Evolutionary conservation across 2,888 invertebrate species (phyloP).

Genomic region (Corythucha ciliata): DNA sequence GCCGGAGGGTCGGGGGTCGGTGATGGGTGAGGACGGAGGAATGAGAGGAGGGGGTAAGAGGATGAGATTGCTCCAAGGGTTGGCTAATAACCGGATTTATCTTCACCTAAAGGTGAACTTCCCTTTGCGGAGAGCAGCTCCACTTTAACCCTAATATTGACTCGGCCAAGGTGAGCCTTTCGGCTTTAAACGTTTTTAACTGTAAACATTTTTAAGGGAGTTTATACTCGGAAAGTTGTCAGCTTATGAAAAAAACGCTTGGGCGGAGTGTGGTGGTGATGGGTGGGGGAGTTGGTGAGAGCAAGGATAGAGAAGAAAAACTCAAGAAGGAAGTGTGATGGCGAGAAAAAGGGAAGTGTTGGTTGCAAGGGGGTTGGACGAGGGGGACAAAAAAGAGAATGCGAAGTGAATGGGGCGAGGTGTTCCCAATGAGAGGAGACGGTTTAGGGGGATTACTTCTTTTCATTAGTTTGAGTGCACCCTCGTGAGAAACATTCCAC

Average conservation of each 20-base stretch:
- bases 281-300: background rate
- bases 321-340: conserved; percentile 3
- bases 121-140: conserved; percentile 22
- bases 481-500: conserved; percentile 32
- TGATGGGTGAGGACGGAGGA: background rate
- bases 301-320: conserved; percentile 5
- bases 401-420: conserved; percentile 3
- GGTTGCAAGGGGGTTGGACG: background rate
- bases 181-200: conserved; percentile 26
- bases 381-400: background rate
- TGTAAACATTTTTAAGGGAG: conserved; percentile 25
- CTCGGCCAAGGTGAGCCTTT: conserved; percentile 23
- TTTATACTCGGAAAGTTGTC: conserved; percentile 25
- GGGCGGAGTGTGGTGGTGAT: background rate
- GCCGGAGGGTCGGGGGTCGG: conserved; percentile 3
- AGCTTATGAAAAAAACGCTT: background rate
- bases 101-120: conserved; percentile 25
- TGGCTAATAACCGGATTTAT: conserved; percentile 27
- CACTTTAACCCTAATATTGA: conserved; percentile 27
- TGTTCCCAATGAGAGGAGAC: no score
- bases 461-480: conserved; percentile 50
- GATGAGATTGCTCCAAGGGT: conserved; percentile 26
- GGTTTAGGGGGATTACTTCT: conserved; percentile 44
- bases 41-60: conserved; percentile 18
- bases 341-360: background rate